phyloP scores from a whole-genome alignment of 1,140 invertebrate species.

The Belonocnema kinseyi region DNA sequence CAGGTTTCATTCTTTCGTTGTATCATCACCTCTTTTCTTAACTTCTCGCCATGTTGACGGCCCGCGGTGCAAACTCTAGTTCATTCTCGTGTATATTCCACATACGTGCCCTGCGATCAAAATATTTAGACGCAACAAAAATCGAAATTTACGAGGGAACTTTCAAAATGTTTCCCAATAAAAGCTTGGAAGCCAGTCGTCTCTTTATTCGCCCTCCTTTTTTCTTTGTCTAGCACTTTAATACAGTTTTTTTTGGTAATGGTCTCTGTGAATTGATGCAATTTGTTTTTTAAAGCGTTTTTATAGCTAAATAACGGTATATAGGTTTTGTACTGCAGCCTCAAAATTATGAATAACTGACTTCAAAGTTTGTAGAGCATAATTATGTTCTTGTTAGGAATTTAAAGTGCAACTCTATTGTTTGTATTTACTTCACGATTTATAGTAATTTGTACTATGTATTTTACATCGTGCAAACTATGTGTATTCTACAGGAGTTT shows the following conservation, averaged over 20 bases:
- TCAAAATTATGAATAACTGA: background rate
- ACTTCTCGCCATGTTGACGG: slow-evolving; percentile 29
- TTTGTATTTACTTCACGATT: slow-evolving; percentile 22
- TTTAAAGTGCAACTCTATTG: background rate
- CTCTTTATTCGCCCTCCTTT: background rate
- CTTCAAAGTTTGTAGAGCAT: background rate
- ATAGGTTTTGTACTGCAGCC: background rate
- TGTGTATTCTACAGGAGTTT: background rate
- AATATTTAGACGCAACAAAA: slow-evolving; percentile 19
- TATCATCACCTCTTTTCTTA: slow-evolving; percentile 26
- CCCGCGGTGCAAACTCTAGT: slow-evolving; percentile 17
- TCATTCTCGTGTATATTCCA: slow-evolving; percentile 30
- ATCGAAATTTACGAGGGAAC: slow-evolving; percentile 20
- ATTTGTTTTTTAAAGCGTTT: too few species aligned
- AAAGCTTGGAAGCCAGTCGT: background rate
- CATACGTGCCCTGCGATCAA: slow-evolving; percentile 18
- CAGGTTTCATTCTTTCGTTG: slow-evolving; percentile 21
- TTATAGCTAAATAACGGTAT: background rate
- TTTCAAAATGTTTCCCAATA: slow-evolving; percentile 1
- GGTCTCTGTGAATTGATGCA: too few species aligned
- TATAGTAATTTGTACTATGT: slow-evolving; percentile 15
- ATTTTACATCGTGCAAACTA: slow-evolving; percentile 8
- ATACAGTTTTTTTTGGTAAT: too few species aligned
- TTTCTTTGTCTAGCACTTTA: too few species aligned
- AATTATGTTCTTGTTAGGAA: slow-evolving; percentile 17